Evolutionary conservation across 2,797 vertebrate genomes (phyloP).

Genomic region (Acanthopagrus latus): DNA sequence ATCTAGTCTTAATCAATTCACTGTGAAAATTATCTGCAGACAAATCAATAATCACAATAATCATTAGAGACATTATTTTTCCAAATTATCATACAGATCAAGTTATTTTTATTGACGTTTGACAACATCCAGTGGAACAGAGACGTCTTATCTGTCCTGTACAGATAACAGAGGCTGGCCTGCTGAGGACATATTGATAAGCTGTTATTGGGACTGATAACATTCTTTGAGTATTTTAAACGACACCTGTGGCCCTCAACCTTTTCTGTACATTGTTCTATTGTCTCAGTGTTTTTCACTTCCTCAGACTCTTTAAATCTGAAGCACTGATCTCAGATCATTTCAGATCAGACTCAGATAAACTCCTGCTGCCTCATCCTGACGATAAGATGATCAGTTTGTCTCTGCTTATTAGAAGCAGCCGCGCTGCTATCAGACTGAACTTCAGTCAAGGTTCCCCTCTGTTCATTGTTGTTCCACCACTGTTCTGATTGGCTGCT

Average conservation of each 20-base stretch:
- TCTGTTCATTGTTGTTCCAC: conserved; percentile 54
- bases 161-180: neutral
- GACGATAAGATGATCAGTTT: conserved; percentile 41
- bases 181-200: neutral
- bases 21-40: no score
- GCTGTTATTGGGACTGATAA: neutral
- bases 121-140: neutral
- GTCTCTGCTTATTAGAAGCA: neutral
- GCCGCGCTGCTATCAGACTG: conserved; percentile 69
- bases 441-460: conserved; percentile 75
- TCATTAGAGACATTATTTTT: no score
- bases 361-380: conserved; percentile 23
- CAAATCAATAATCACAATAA: no score
- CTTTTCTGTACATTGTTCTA: neutral
- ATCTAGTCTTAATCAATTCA: no score
- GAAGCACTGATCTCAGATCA: neutral
- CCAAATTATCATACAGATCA: neutral
- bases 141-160: neutral
- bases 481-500: conserved; percentile 65
- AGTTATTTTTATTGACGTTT: neutral
- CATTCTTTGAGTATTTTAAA: no score
- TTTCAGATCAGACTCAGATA: conserved; percentile 3
- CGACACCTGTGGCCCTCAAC: no score
- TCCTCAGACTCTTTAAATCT: neutral
- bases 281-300: neutral